Evolutionary conservation across 2,113 vertebrate genomes (phyloP).

Genomic region (Ginglymostoma cirratum): DNA sequence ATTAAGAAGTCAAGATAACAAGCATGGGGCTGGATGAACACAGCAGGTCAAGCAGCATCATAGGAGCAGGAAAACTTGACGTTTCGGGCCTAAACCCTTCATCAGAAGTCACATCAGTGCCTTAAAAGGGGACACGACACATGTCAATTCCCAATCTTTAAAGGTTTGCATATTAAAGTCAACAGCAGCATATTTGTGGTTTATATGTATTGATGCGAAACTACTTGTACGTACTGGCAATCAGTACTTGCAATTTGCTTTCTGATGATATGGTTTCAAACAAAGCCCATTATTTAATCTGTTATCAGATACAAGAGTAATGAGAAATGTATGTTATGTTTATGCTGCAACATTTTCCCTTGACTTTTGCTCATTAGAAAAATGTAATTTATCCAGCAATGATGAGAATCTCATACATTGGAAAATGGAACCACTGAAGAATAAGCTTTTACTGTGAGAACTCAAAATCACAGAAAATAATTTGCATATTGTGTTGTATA

Average conservation of each 20-base stretch:
- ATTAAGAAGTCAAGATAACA: not conserved
- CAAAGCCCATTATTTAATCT: slow-evolving; percentile 3
- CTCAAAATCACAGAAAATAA: not conserved
- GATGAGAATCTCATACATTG: not conserved
- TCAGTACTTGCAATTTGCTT: too few relatives aligned
- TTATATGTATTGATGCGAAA: not conserved
- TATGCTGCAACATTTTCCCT: not conserved
- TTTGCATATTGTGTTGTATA: not conserved
- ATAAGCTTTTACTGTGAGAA: not conserved
- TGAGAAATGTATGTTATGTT: slow-evolving; percentile 2
- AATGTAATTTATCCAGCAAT: not conserved
- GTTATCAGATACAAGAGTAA: not conserved
- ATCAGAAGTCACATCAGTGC: not conserved
- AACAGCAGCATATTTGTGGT: not conserved
- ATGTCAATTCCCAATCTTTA: not conserved
- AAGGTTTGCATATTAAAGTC: not conserved
- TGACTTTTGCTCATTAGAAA: not conserved
- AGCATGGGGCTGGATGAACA: too few relatives aligned
- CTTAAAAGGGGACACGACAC: not conserved
- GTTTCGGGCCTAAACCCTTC: too few relatives aligned
- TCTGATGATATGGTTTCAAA: slow-evolving; percentile 9
- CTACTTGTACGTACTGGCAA: too few relatives aligned
- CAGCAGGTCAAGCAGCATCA: too few relatives aligned
- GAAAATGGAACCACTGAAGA: slow-evolving; percentile 9
- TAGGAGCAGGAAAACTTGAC: too few relatives aligned